Evolutionary conservation across 2,888 invertebrate species (phyloP).

Genomic region (Dasypolia templi): DNA sequence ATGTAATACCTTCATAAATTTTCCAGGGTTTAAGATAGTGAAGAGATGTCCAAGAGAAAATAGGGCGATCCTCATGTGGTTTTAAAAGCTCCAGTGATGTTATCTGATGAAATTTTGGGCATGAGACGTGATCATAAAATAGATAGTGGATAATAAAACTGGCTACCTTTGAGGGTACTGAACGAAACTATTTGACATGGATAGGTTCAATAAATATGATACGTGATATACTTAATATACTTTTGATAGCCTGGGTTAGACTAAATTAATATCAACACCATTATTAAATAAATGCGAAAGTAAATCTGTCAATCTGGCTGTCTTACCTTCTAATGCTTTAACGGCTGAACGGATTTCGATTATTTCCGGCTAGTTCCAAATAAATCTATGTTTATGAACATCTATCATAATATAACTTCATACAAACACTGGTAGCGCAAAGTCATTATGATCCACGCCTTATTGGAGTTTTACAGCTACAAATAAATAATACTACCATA

Average conservation of each 20-base stretch:
- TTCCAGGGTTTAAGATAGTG: slow-evolving; percentile 67
- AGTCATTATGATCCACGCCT: background rate
- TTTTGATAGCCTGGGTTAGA: too few species aligned
- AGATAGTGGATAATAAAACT: slow-evolving; percentile 48
- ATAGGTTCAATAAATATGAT: background rate
- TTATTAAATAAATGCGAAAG: too few species aligned
- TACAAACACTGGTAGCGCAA: background rate
- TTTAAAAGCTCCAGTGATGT: slow-evolving; percentile 66
- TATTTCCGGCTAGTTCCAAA: background rate
- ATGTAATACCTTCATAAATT: slow-evolving; percentile 71
- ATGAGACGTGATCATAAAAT: slow-evolving; percentile 55
- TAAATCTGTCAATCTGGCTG: too few species aligned
- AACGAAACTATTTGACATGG: slow-evolving; percentile 18
- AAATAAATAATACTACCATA: slow-evolving; percentile 1
- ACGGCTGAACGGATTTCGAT: too few species aligned
- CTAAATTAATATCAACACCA: too few species aligned
- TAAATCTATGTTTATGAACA: background rate
- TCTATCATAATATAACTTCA: background rate
- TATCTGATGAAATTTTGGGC: slow-evolving; percentile 51
- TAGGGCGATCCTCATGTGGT: slow-evolving; percentile 66
- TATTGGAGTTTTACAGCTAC: background rate
- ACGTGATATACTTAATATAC: too few species aligned
- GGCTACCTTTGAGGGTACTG: slow-evolving; percentile 22
- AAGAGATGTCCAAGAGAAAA: slow-evolving; percentile 66
- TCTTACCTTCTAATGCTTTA: too few species aligned